Base-by-base conservation (phyloP, 2,113 vertebrate genomes). In the Indicator maculatus region DNA sequence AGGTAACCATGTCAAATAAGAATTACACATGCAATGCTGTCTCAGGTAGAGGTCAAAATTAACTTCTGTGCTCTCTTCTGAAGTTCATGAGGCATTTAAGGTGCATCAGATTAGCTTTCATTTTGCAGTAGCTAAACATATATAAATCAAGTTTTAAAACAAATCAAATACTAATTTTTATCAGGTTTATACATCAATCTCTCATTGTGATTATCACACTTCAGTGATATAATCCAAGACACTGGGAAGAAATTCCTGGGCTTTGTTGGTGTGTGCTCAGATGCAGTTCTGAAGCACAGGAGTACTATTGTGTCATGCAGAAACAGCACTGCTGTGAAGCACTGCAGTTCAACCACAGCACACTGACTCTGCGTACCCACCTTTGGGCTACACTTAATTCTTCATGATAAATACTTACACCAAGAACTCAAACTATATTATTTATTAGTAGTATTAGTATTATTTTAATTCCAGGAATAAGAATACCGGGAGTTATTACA, bases 221-320 rank as follows among this genome's bases (percentile, higher is more conserved):
- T 84, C 23, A 69, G 4, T 69, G 12, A 16, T 31, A 38, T 8
- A 75, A 27, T 72, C 38, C 36, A 61, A 72, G 27, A 36, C 24
- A 36, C 16, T 39, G n/a, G 26, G 73, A 52, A 86, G 45, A 53
- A 84, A 82, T 84, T 72, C 18, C 59, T 69, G 61, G 61, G 8
- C 23, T 72, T 53, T 63, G 8, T 10, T 2, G 0, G 8, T 58
- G 47, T 84, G 27, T 44, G 2, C 13, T 80, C 0, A 0, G 58
- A 18, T 52, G 26, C 24, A 69, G 16, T 60, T 72, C 58, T 60
- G 41, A 38, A 61, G 56, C 71, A 84, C 36, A 52, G 31, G 15
- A 61, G 4, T 33, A 9, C 12, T 14, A 2, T 3, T 65, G 28
- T 28, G 19, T 47, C 23, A n/a, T 41, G 17, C 16, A 80, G 36